A percentile compares a stretch with the other conserved stretches of the same genome.
Evolutionary conservation across 2,113 vertebrate species (phyloP).

Genomic region (Peucedramus taeniatus): DNA sequence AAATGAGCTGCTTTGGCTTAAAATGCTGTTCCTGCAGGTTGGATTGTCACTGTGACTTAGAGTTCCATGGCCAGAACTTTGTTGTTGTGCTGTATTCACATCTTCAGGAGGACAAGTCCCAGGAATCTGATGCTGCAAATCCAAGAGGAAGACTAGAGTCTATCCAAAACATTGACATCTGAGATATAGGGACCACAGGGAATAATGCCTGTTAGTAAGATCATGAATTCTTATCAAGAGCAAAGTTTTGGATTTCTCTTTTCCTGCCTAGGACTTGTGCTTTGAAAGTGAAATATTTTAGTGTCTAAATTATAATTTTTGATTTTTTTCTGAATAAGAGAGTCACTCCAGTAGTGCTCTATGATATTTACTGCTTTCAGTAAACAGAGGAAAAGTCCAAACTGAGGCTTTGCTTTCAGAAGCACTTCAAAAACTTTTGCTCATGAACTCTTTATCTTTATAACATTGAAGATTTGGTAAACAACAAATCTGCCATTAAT

Average conservation of each 20-base stretch:
- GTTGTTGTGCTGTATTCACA: neutral
- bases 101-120: neutral
- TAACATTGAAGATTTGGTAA: neutral
- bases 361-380: neutral
- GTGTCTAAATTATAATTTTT: neutral
- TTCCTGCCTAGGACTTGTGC: neutral
- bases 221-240: neutral
- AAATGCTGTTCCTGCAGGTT: neutral
- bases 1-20: neutral
- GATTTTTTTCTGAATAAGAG: neutral
- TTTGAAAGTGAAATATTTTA: neutral
- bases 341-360: neutral
- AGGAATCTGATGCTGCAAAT: neutral
- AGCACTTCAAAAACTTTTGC: neutral
- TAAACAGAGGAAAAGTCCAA: neutral
- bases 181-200: neutral
- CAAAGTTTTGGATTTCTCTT: neutral
- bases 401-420: neutral
- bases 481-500: neutral
- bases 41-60: neutral
- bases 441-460: neutral
- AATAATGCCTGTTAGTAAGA: neutral
- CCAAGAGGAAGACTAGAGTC: neutral
- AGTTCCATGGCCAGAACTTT: neutral
- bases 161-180: neutral